Percentiles rank a stretch among this genome's conserved stretches.
These are phyloP conservation scores for Fulmarus glacialis DNA, from an alignment of 2,113 vertebrate species.

Conservation along the genomic window DNA sequence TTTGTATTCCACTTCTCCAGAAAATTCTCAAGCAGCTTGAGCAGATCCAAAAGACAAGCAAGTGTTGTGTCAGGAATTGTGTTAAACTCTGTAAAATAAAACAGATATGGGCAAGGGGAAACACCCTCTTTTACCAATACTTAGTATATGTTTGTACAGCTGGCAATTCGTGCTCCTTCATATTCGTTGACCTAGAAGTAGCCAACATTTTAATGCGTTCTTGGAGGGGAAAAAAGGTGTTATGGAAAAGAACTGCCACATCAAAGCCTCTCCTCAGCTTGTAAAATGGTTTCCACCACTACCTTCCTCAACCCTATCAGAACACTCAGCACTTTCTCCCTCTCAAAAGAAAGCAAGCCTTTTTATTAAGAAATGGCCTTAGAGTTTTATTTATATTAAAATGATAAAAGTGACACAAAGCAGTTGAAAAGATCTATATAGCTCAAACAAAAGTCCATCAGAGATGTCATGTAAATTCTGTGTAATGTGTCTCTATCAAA, in stretches of 20 bases:
- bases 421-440: background rate
- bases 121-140: constrained; percentile 2
- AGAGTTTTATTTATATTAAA: constrained; percentile 51
- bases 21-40: background rate
- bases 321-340: constrained; percentile 41
- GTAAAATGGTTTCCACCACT: constrained; percentile 42
- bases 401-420: constrained; percentile 56
- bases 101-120: background rate
- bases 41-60: background rate
- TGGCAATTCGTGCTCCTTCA: constrained; percentile 35
- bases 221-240: constrained; percentile 55
- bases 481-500: background rate
- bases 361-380: constrained; percentile 28
- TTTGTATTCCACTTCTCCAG: background rate
- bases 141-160: constrained; percentile 58
- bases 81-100: constrained; percentile 57
- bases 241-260: constrained; percentile 57
- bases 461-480: background rate
- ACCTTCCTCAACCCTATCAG: background rate
- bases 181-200: constrained; percentile 43
- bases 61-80: constrained; percentile 24
- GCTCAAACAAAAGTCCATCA: constrained; percentile 11
- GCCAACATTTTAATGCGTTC: constrained; percentile 52
- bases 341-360: constrained; percentile 30
- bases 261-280: constrained; percentile 56